Evolutionary conservation across 2,113 vertebrate genomes (phyloP).

Genomic region (Indri indri): DNA sequence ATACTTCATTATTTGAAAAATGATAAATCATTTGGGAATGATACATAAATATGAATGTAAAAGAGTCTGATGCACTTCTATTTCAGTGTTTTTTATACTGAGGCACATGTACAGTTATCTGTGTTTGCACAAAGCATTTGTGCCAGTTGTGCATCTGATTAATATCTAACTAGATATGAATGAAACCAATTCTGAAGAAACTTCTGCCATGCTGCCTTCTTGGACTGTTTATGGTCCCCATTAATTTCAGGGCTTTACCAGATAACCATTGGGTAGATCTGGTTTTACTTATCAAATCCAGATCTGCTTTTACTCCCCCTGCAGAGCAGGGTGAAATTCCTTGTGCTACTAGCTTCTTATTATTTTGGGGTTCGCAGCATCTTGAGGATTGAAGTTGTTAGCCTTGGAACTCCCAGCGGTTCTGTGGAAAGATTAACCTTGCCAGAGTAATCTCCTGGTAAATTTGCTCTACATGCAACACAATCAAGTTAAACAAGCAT

Average conservation of each 20-base stretch:
- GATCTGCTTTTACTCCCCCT: slow-evolving; percentile 83
- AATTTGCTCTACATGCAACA: slow-evolving; percentile 55
- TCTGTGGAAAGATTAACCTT: slow-evolving; percentile 73
- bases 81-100: neutral
- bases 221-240: slow-evolving; percentile 78
- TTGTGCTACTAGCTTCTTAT: slow-evolving; percentile 79
- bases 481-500: slow-evolving; percentile 61
- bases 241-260: slow-evolving; percentile 82
- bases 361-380: slow-evolving; percentile 70
- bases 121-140: slow-evolving; percentile 20
- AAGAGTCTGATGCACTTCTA: neutral
- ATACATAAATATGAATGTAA: slow-evolving; percentile 46
- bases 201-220: slow-evolving; percentile 64
- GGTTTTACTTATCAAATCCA: slow-evolving; percentile 88
- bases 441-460: slow-evolving; percentile 62
- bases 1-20: slow-evolving; percentile 65
- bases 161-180: slow-evolving; percentile 80
- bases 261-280: slow-evolving; percentile 80
- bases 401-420: slow-evolving; percentile 75
- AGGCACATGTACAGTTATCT: neutral
- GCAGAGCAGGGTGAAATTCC: slow-evolving; percentile 75
- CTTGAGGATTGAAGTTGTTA: slow-evolving; percentile 78
- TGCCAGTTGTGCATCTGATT: slow-evolving; percentile 62
- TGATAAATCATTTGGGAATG: slow-evolving; percentile 46
- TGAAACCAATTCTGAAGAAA: slow-evolving; percentile 58